phyloP scores from a whole-genome alignment of 2,113 vertebrate genomes.

The Rhynchopsitta pachyrhyncha region DNA sequence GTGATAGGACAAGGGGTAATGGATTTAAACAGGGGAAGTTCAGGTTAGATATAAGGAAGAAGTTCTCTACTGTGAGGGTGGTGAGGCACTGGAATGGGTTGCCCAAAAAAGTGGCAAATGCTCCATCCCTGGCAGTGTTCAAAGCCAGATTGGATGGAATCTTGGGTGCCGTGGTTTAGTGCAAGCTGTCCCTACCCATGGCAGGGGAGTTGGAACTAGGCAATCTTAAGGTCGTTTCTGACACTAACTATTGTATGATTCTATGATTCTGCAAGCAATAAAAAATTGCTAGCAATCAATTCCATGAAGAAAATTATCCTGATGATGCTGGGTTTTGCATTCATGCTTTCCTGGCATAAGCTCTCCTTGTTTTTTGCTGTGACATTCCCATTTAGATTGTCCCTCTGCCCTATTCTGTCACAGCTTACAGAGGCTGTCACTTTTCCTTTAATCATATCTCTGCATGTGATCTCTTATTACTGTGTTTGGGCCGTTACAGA shows the following conservation, averaged over 20 bases:
- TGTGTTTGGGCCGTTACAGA: background rate
- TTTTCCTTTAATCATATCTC: background rate
- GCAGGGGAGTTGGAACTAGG: background rate
- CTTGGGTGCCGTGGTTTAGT: background rate
- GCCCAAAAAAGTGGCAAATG: too few species aligned
- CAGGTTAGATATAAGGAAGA: too few species aligned
- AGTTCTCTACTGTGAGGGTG: too few species aligned
- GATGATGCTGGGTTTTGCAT: background rate
- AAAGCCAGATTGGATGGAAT: background rate
- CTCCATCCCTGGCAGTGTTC: background rate
- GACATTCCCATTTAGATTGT: background rate
- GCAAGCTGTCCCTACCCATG: background rate
- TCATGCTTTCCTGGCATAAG: background rate
- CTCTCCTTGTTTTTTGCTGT: background rate
- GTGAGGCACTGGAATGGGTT: too few species aligned
- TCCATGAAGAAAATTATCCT: background rate
- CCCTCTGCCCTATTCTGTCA: background rate
- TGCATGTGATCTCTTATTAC: background rate
- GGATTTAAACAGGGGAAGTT: too few species aligned
- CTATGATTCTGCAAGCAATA: background rate
- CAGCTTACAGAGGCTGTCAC: fast-evolving
- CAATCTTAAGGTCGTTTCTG: background rate
- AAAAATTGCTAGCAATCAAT: background rate
- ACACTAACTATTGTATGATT: background rate
- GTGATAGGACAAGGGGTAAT: too few species aligned